Conservation (phyloP, 1,140 invertebrate genomes). For the Drosophila ficusphila region DNA sequence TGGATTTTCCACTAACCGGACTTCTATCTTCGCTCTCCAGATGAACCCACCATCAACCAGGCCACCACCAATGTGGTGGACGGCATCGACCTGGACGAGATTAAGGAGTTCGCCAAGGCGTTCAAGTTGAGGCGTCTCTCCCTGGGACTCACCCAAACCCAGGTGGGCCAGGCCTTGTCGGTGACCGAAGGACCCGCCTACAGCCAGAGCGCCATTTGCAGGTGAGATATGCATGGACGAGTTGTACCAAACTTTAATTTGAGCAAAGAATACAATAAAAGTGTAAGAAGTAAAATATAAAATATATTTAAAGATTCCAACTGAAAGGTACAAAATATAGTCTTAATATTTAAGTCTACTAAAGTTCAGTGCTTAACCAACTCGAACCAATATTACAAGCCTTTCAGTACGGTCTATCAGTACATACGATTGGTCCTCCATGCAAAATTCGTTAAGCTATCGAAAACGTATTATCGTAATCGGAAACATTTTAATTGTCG, state of each 20-base stretch:
- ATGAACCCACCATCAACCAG: constrained; percentile 96
- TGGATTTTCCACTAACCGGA: constrained; percentile 17
- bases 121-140: constrained; percentile 97
- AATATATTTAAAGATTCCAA: not conserved
- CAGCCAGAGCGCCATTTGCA: constrained; percentile 99
- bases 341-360: no score
- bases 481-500: no score
- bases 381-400: no score
- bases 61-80: constrained; percentile 97
- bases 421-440: no score
- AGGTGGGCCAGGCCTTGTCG: constrained; percentile 97
- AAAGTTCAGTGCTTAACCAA: no score
- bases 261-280: not conserved
- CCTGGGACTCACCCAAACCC: constrained; percentile 97
- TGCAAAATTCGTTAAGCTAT: no score
- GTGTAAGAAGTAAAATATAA: not conserved
- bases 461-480: no score
- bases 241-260: not conserved
- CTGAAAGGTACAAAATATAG: no score
- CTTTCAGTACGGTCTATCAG: no score
- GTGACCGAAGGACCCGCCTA: constrained; percentile 98
- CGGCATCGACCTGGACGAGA: constrained; percentile 98
- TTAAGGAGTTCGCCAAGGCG: constrained; percentile 98
- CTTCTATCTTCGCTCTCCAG: constrained; percentile 83
- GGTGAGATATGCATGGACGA: constrained; percentile 87